phyloP scores from a whole-genome alignment of 2,797 vertebrate genomes.

The Aphelocoma californica region DNA sequence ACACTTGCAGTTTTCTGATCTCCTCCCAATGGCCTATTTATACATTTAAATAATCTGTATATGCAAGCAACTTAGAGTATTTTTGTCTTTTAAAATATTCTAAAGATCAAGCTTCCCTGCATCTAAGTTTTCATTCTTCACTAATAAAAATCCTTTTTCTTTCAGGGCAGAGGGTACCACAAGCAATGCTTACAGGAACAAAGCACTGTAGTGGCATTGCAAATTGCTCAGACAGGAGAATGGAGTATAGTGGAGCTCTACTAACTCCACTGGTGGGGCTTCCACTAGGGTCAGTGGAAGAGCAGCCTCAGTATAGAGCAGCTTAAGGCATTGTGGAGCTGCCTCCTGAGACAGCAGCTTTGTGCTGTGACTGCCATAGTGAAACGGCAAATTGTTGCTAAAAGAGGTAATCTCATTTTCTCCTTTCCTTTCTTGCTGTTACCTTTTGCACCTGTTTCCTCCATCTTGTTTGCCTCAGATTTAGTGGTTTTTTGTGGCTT shows the following conservation, averaged over 20 bases:
- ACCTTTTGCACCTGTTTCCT: not conserved
- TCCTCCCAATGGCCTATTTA: not conserved
- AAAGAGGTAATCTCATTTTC: not conserved
- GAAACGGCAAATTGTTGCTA: not conserved
- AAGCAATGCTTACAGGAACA: not conserved
- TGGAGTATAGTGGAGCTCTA: not conserved
- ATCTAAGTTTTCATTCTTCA: not conserved
- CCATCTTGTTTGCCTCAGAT: not conserved
- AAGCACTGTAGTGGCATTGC: not conserved
- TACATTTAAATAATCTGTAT: not conserved
- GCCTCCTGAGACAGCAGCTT: not conserved
- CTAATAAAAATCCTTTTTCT: not conserved
- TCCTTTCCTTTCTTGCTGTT: not conserved
- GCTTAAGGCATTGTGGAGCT: not conserved
- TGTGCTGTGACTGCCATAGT: not conserved
- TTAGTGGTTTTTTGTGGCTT: not conserved
- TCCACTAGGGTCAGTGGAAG: not conserved
- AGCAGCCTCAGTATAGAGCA: not conserved
- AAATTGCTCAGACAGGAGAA: not conserved
- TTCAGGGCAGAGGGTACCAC: not conserved
- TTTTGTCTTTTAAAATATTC: not conserved
- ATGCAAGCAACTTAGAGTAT: not conserved
- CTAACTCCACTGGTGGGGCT: not conserved
- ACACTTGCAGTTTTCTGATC: not conserved
- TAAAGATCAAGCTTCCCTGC: not conserved